Evolutionary conservation across 1,140 invertebrate species (phyloP).

Genomic region (Eurosta solidaginis): DNA sequence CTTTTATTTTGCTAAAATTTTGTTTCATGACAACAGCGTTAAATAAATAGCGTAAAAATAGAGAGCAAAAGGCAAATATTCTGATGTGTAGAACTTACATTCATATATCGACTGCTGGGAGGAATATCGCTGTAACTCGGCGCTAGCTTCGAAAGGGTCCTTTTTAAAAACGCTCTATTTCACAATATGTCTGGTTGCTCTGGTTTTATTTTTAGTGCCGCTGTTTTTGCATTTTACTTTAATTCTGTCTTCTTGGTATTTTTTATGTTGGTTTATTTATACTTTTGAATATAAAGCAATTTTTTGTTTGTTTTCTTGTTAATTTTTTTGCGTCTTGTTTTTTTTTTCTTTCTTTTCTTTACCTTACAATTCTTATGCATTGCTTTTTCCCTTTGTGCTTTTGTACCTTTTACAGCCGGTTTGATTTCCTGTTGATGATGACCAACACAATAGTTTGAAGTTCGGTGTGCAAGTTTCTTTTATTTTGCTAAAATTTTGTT

Average conservation of each 20-base stretch:
- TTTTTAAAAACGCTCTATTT: too few species aligned
- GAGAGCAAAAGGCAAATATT: too few species aligned
- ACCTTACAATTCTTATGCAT: neutral
- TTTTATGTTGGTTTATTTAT: neutral
- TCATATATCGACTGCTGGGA: too few species aligned
- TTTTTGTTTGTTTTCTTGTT: neutral
- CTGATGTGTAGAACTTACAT: too few species aligned
- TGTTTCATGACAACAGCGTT: neutral
- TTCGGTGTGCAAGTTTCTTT: neutral
- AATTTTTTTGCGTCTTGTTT: neutral
- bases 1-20: neutral
- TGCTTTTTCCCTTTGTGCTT: conserved; percentile 19
- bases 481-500: neutral
- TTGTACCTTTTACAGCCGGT: conserved; percentile 46
- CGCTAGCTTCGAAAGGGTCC: too few species aligned
- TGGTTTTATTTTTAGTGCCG: neutral
- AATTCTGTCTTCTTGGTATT: neutral
- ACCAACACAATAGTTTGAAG: neutral
- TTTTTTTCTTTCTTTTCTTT: neutral
- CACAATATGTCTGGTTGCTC: too few species aligned
- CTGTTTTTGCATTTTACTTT: neutral
- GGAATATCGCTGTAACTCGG: too few species aligned
- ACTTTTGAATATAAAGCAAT: too few species aligned
- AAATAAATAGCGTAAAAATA: neutral
- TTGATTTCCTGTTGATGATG: conserved; percentile 47